Percentiles rank a stretch among this genome's conserved stretches.
These are phyloP conservation scores for Nyctibius bracteatus DNA, from an alignment of 2,113 vertebrate genomes.

Conservation along the genomic window DNA sequence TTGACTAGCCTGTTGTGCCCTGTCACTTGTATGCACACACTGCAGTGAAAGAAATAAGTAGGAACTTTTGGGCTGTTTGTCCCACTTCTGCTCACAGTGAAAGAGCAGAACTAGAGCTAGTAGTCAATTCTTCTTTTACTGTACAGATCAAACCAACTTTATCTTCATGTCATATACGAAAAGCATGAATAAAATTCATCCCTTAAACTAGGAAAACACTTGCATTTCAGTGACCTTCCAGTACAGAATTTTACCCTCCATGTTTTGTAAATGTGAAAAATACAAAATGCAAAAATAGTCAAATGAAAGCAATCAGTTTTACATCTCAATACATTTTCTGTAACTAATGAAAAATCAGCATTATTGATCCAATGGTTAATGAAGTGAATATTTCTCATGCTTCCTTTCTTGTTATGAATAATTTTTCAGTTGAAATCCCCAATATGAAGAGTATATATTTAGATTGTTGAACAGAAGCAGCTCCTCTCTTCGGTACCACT, in stretches of 20 bases:
- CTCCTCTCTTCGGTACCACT: rapidly evolving
- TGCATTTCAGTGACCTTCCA: background rate
- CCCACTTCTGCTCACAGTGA: background rate
- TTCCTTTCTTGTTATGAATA: background rate
- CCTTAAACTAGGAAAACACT: background rate
- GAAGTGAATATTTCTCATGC: background rate
- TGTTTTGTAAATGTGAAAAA: background rate
- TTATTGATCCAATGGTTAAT: background rate
- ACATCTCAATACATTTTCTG: background rate
- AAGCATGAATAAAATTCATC: background rate
- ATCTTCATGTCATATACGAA: background rate
- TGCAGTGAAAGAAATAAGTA: background rate
- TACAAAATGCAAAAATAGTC: background rate
- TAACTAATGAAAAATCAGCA: background rate
- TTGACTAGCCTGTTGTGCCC: background rate
- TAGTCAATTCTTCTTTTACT: background rate
- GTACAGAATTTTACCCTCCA: background rate
- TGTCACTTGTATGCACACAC: background rate
- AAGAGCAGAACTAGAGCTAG: background rate
- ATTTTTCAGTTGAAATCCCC: background rate
- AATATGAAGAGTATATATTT: background rate
- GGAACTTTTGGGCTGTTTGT: background rate
- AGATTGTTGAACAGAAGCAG: background rate
- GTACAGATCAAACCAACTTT: background rate
- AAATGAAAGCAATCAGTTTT: background rate